Evolutionary conservation across 1,140 invertebrate genomes (phyloP).

Genomic region (Triops cancriformis): DNA sequence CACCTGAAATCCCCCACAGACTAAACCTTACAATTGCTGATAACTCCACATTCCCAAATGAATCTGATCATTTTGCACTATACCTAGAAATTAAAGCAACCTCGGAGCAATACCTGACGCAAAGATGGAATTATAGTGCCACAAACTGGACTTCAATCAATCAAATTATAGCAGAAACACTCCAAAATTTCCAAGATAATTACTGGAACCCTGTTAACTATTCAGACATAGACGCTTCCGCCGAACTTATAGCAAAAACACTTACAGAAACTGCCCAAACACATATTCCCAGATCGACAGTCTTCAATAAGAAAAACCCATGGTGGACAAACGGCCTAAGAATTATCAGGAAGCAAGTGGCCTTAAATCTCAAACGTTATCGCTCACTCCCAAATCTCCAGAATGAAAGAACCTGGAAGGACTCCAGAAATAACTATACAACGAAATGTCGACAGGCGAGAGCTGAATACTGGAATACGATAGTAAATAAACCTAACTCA

Average conservation of each 20-base stretch:
- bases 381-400: neutral
- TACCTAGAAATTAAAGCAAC: neutral
- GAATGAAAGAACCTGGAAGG: neutral
- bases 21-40: conserved; percentile 6
- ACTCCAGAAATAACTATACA: neutral
- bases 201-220: no score
- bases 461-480: neutral
- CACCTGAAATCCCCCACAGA: neutral
- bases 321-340: conserved; percentile 9
- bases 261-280: no score
- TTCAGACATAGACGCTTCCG: no score
- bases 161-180: neutral
- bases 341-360: neutral
- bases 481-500: neutral
- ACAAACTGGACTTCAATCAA: conserved; percentile 7
- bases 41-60: neutral
- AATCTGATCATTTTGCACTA: conserved; percentile 6
- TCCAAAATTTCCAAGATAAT: conserved; percentile 15
- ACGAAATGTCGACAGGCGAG: neutral
- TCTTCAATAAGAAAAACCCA: neutral
- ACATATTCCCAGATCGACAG: neutral
- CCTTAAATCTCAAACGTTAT: conserved; percentile 2
- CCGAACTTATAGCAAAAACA: no score
- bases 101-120: conserved; percentile 1
- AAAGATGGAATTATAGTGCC: neutral